These are phyloP conservation scores for Trachymyrmex septentrionalis DNA, from an alignment of 1,140 invertebrate genomes.

Conservation along the genomic window DNA sequence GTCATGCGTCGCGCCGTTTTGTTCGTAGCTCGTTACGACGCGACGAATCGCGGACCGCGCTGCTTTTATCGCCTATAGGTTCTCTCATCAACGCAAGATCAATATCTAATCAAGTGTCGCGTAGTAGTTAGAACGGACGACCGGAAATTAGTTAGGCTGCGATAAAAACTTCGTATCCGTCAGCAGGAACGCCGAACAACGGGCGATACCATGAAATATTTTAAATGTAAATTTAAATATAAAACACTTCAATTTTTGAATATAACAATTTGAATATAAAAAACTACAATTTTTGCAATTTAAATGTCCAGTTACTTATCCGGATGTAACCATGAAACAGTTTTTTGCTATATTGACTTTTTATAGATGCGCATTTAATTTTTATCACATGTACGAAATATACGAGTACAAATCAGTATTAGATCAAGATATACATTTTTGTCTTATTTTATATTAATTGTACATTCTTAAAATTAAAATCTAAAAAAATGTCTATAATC, in stretches of 20 bases:
- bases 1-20: constrained; percentile 67
- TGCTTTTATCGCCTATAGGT: constrained; percentile 68
- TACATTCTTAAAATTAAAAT: neutral
- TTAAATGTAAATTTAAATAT: constrained; percentile 23
- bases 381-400: neutral
- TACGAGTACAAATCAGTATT: neutral
- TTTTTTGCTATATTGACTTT: neutral
- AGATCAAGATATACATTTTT: neutral
- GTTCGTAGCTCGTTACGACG: constrained; percentile 52
- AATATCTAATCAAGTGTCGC: constrained; percentile 62
- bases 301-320: constrained; percentile 6
- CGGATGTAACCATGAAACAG: neutral
- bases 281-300: constrained; percentile 7
- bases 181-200: neutral
- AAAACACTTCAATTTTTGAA: constrained; percentile 32
- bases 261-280: constrained; percentile 15
- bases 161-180: constrained; percentile 34
- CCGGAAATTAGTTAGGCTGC: neutral
- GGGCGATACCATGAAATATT: neutral
- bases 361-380: neutral
- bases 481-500: neutral
- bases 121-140: constrained; percentile 33
- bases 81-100: constrained; percentile 69
- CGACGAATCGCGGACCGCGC: constrained; percentile 46
- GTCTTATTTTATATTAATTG: neutral